These are phyloP conservation scores for Cephus nigrinus DNA, from an alignment of 2,888 invertebrate species.

Conservation along the genomic window DNA sequence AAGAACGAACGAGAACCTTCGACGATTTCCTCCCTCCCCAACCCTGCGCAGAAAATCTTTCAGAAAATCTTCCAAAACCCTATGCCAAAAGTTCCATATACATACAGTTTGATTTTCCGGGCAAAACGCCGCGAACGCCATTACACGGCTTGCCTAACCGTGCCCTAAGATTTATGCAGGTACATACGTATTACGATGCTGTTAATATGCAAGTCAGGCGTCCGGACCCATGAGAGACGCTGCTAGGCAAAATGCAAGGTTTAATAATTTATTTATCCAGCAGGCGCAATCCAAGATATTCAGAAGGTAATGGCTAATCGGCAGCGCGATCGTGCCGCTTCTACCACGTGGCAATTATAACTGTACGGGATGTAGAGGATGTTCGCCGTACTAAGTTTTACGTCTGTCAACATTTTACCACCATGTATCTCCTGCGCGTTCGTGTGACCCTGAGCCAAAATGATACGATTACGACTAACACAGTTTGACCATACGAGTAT, in stretches of 20 bases:
- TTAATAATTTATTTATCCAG: conserved; percentile 48
- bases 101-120: no score
- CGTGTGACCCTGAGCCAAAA: no score
- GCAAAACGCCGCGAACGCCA: neutral
- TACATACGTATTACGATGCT: conserved; percentile 30
- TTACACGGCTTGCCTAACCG: neutral
- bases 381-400: neutral
- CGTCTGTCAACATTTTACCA: no score
- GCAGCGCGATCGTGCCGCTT: conserved; percentile 35
- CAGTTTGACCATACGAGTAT: no score
- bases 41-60: no score
- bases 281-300: conserved; percentile 45
- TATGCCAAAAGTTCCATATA: no score
- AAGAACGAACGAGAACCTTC: no score
- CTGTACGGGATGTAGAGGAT: conserved; percentile 34
- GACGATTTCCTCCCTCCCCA: no score
- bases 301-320: conserved; percentile 48
- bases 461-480: no score
- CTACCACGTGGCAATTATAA: conserved; percentile 45
- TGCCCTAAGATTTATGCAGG: conserved; percentile 29
- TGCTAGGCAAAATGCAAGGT: neutral
- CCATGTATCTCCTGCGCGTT: no score
- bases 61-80: no score
- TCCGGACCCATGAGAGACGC: neutral
- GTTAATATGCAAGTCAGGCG: conserved; percentile 33